Evolutionary conservation across 2,113 vertebrate species (phyloP).

Genomic region (Cinclus cinclus): DNA sequence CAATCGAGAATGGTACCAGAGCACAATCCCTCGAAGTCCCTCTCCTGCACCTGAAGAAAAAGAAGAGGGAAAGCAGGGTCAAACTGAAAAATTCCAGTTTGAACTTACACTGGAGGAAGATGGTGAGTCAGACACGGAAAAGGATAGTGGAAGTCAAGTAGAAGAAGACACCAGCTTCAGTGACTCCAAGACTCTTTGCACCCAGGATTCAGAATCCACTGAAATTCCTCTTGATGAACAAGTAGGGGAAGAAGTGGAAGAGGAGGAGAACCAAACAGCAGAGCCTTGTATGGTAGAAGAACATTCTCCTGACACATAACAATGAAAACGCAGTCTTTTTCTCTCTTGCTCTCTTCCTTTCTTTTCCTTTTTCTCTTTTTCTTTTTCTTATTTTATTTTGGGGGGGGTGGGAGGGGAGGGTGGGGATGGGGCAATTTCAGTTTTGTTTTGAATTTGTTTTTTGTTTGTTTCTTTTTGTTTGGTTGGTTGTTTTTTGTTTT

Average conservation of each 20-base stretch:
- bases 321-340: slow-evolving; percentile 52
- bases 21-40: slow-evolving; percentile 98
- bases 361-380: not conserved
- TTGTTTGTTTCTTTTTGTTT: not conserved
- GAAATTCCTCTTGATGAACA: slow-evolving; percentile 95
- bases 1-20: slow-evolving; percentile 99
- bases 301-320: slow-evolving; percentile 86
- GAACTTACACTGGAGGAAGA: slow-evolving; percentile 97
- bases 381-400: not conserved
- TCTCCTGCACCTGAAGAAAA: slow-evolving; percentile 89
- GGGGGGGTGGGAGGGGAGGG: no score
- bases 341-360: slow-evolving; percentile 2
- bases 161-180: slow-evolving; percentile 97
- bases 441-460: not conserved
- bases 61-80: slow-evolving; percentile 87
- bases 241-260: slow-evolving; percentile 86
- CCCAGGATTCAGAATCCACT: slow-evolving; percentile 97
- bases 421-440: not conserved
- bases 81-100: slow-evolving; percentile 97
- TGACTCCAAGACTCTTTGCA: slow-evolving; percentile 97
- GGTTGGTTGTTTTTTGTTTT: no score
- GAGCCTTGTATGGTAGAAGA: slow-evolving; percentile 79
- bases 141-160: slow-evolving; percentile 94
- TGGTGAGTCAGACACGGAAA: slow-evolving; percentile 94
- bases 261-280: slow-evolving; percentile 76